phyloP scores from a whole-genome alignment of 2,797 vertebrate species.

The Typhlichthys eigenmanni region DNA sequence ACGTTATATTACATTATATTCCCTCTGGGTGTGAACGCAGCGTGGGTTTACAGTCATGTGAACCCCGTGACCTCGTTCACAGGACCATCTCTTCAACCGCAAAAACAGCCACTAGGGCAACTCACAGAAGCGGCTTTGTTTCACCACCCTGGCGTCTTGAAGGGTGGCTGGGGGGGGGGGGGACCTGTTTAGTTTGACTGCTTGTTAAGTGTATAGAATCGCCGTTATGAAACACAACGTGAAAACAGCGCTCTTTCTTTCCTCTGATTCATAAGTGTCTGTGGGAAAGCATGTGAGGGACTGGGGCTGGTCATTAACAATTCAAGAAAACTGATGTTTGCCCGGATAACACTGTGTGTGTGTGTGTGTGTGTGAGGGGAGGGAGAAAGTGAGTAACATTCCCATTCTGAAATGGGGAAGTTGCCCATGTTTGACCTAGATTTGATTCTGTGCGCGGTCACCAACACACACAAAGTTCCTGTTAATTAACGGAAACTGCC shows the following conservation, averaged over 20 bases:
- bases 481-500: slow-evolving; percentile 7
- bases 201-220: too few relatives aligned
- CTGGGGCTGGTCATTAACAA: too few relatives aligned
- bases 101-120: slow-evolving; percentile 13
- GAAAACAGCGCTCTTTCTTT: slow-evolving; percentile 29
- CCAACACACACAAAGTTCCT: slow-evolving; percentile 13
- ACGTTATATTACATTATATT: too few relatives aligned
- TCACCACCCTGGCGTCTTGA: background rate
- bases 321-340: too few relatives aligned
- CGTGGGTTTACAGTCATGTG: slow-evolving; percentile 10
- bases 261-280: background rate
- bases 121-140: slow-evolving; percentile 20
- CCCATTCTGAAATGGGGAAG: slow-evolving; percentile 18
- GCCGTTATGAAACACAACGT: too few relatives aligned
- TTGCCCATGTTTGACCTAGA: slow-evolving; percentile 15
- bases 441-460: slow-evolving; percentile 12
- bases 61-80: background rate
- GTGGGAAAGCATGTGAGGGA: too few relatives aligned
- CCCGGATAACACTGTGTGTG: too few relatives aligned
- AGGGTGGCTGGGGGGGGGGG: too few relatives aligned
- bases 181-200: too few relatives aligned
- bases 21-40: too few relatives aligned
- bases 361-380: background rate
- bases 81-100: slow-evolving; percentile 14
- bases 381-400: slow-evolving; percentile 1